A percentile compares a stretch with the other conserved stretches of the same genome.
phyloP scores from a whole-genome alignment of 1,140 invertebrate genomes.

The Brachionus plicatilis region DNA sequence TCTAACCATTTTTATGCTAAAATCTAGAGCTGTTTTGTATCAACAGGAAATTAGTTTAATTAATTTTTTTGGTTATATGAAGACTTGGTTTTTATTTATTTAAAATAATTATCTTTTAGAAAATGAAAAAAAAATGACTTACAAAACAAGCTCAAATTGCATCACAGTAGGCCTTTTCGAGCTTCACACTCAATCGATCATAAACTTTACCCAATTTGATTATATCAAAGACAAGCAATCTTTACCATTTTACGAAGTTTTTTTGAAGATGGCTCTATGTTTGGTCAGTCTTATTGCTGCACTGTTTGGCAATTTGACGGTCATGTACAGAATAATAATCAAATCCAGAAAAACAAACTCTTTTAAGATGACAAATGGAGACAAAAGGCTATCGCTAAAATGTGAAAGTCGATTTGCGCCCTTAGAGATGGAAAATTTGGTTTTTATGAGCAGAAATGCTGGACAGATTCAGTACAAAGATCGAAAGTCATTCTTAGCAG shows the following conservation, averaged over 20 bases:
- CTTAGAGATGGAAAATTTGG: neutral
- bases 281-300: neutral
- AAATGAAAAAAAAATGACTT: neutral
- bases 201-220: conserved; percentile 14
- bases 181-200: neutral
- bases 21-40: neutral
- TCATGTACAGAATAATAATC: neutral
- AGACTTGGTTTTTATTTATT: too few relatives aligned
- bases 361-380: neutral
- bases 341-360: neutral
- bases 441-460: neutral
- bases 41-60: neutral
- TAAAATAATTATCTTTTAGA: neutral
- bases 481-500: neutral
- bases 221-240: neutral
- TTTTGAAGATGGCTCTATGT: neutral
- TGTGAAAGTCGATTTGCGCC: neutral
- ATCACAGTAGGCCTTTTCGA: neutral
- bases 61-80: neutral
- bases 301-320: conserved; percentile 16
- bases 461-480: neutral
- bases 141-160: neutral
- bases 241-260: conserved; percentile 4
- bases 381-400: neutral
- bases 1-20: neutral